Evolutionary conservation across 2,113 vertebrate species (phyloP), one percentile per base, ranked within the genome.

Genomic region (Saiga tatarica): DNA sequence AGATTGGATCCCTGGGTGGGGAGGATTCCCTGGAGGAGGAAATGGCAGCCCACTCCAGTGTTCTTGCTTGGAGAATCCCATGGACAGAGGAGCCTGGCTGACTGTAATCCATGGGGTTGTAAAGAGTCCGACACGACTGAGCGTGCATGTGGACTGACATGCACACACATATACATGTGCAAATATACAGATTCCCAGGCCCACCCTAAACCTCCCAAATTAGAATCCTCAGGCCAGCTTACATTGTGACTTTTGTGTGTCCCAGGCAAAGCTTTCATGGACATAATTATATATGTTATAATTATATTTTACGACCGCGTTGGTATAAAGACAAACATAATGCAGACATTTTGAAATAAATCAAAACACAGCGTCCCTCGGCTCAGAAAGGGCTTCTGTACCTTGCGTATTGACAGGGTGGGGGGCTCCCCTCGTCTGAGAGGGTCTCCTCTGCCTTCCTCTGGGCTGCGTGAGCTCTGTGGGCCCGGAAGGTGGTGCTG

Each of bases 391-490:
- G 85, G 52, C 42, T 83, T 88, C 52, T 53, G 90, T 59, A 52
- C 42, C 42, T 45, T 23, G 36, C 21, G 45, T 83, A n/a, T 88
- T 82, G 42, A 88, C n/a, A 21, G 42, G 15, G 53, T 59, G 45
- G 67, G 28, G 28, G 50, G 42, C 50, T 92, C 39, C 25, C 67
- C 83, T 87, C 14, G 0, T 87, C 39, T 3, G 6, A 62, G 89
- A 64, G 30, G 87, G 79, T 74, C 92, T 78, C 55, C 50, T 17
- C 42, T 59, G 33, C 26, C 10, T 59, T 94, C 28, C 92, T 78
- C 62, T 50, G 25, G 45, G 60, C 89, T 57, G 60, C 12, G 87
- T 97, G 97, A 95, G 95, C 97, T 96, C 97, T 92, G 96, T 88
- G 93, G 97, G 97, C 95, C 95, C 91, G 26, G 42, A 94, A 93